These are phyloP conservation scores for Etheostoma nigrum DNA, from an alignment of 2,797 vertebrate genomes.

Conservation along the genomic window DNA sequence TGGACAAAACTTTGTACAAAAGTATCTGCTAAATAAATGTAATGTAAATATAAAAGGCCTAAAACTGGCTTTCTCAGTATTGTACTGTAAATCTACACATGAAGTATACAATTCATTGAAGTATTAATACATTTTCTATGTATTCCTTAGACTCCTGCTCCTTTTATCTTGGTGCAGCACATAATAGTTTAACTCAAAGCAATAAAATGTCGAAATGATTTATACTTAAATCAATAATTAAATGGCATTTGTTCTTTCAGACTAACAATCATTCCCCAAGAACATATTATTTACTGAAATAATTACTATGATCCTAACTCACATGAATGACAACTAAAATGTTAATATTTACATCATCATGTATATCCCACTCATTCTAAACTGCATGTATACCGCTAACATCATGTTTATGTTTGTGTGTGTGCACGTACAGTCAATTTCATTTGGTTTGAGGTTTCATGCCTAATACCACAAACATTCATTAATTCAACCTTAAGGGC, in stretches of 20 bases:
- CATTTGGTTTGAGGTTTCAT: slow-evolving; percentile 44
- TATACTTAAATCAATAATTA: slow-evolving; percentile 53
- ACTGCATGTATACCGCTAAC: not conserved
- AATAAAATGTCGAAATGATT: slow-evolving; percentile 59
- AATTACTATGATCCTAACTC: slow-evolving; percentile 2
- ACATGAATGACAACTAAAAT: slow-evolving; percentile 10
- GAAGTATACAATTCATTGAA: no score
- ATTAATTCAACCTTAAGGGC: slow-evolving; percentile 48
- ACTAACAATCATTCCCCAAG: slow-evolving; percentile 26
- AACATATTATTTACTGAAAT: slow-evolving; percentile 32
- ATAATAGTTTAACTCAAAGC: slow-evolving; percentile 32
- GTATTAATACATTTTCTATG: slow-evolving; percentile 8
- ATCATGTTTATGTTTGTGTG: not conserved
- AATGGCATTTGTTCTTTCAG: slow-evolving; percentile 38
- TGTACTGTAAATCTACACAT: slow-evolving; percentile 17
- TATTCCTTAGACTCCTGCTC: slow-evolving; percentile 6
- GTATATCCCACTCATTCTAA: slow-evolving; percentile 4
- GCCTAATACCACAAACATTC: slow-evolving; percentile 32
- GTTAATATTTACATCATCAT: not conserved
- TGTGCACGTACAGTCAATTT: not conserved
- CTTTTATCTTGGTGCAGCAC: slow-evolving; percentile 2
- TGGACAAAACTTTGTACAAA: slow-evolving; percentile 5
- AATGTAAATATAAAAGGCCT: slow-evolving; percentile 8
- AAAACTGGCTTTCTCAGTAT: not conserved
- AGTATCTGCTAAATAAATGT: slow-evolving; percentile 13